Base-by-base conservation (phyloP, 2,113 vertebrate genomes). In the Aphyosemion australe region DNA sequence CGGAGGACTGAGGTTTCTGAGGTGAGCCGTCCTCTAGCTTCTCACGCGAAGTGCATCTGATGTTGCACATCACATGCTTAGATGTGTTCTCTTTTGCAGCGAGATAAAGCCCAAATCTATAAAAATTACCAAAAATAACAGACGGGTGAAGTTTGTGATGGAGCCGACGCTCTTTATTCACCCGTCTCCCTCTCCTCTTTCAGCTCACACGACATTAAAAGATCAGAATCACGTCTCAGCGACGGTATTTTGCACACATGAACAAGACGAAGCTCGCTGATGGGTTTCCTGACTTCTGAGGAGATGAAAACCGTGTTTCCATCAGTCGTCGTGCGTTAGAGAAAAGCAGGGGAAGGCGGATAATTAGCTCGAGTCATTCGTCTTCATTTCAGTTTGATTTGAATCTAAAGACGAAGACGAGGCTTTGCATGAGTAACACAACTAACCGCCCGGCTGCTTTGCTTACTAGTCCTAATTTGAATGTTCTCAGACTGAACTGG, bases 1-100 rank as follows among this genome's bases (percentile, higher is more conserved):
- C 78, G 6, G 16, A 78, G 72, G 59, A 70, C 71, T 89, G 88
- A 88, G 90, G 88, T 91, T 91, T 91, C 84, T 90, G 88, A 90
- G 90, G 87, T 89, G 78, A 89, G 71, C 72, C 72, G 18, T 82
- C 59, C 56, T 89, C 82, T 78, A 55, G 79, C 62, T 89, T 90
- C 87, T 89, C 90, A 90, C 84, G 87, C 83, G 63, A 91, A 79
- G 65, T 57, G 83, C 79, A 85, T 89, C 86, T 85, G 84, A 89
- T 86, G 84, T 81, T 77, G 87, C 83, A 76, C 76, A 90, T 91
- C 87, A 84, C 83, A 86, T 82, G 83, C 52, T 79, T 12, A 76
- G 57, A 62, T 82, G 82, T 56, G 54, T 76, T 69, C 55, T 61
- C 63, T 74, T 75, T 61, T 79, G 75, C 54, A 12, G 43, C 52